These are phyloP conservation scores for Isaurus tuberculatus DNA, from an alignment of 92 coral and sea anemone species.

Conservation along the genomic window DNA sequence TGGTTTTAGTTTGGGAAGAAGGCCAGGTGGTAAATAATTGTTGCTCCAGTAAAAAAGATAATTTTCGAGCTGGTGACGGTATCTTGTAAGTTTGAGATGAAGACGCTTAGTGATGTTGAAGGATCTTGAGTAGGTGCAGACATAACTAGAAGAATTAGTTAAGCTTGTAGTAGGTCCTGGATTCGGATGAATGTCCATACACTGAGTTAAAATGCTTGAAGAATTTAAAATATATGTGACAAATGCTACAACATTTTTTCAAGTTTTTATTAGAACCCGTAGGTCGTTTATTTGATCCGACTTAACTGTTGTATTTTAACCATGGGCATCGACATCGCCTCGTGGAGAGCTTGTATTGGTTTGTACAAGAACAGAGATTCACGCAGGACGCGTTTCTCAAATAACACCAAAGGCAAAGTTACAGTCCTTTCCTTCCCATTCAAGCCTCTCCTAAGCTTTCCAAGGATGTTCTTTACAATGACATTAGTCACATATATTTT, in stretches of 20 bases:
- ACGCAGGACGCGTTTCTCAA: too few relatives aligned
- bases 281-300: too few relatives aligned
- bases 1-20: background rate
- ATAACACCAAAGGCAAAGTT: background rate
- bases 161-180: background rate
- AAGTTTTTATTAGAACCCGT: too few relatives aligned
- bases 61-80: constrained; percentile 9
- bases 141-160: background rate
- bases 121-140: background rate
- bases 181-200: constrained; percentile 15
- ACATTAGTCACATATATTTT: background rate
- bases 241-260: too few relatives aligned
- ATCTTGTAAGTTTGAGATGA: constrained; percentile 4
- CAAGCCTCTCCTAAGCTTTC: too few relatives aligned
- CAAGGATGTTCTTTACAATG: too few relatives aligned
- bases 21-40: constrained; percentile 11
- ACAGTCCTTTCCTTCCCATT: background rate
- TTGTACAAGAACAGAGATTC: too few relatives aligned
- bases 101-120: constrained; percentile 14
- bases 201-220: background rate
- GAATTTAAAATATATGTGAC: background rate
- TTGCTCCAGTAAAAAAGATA: constrained; percentile 14
- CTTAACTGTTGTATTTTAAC: too few relatives aligned
- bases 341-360: background rate
- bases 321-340: background rate